phyloP scores from a whole-genome alignment of 2,888 invertebrate genomes.

The Ophion slaviceki region DNA sequence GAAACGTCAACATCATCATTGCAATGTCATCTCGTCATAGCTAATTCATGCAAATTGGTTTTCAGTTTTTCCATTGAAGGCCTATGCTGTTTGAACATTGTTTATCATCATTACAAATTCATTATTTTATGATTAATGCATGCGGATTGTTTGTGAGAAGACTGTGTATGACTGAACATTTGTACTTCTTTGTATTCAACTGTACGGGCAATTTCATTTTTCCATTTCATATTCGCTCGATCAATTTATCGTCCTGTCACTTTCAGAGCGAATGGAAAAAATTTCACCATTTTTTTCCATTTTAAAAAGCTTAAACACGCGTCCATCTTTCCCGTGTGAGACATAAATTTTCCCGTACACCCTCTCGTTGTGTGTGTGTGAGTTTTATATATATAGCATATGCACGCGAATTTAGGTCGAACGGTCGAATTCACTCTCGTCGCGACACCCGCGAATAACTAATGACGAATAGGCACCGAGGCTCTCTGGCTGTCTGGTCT shows the following conservation, averaged over 20 bases:
- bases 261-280: neutral
- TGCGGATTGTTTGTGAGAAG: neutral
- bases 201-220: neutral
- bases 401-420: conserved; percentile 62
- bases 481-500: conserved; percentile 56
- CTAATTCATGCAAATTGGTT: neutral
- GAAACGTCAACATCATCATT: neutral
- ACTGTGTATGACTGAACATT: neutral
- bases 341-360: conserved; percentile 43
- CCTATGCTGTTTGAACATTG: too few relatives aligned
- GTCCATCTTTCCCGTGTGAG: neutral
- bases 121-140: neutral
- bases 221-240: neutral
- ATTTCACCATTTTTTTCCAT: conserved; percentile 9
- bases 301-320: conserved; percentile 22
- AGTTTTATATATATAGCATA: conserved; percentile 2
- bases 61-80: neutral
- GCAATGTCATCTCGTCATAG: neutral
- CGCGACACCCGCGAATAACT: conserved; percentile 69
- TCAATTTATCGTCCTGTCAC: conserved; percentile 3
- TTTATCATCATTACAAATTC: too few relatives aligned
- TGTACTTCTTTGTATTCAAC: neutral
- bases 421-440: conserved; percentile 61
- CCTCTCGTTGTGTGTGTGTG: conserved; percentile 6
- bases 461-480: conserved; percentile 66